These are phyloP conservation scores for Pelochelys cantorii DNA, from an alignment of 2,797 vertebrate species.

Conservation along the genomic window DNA sequence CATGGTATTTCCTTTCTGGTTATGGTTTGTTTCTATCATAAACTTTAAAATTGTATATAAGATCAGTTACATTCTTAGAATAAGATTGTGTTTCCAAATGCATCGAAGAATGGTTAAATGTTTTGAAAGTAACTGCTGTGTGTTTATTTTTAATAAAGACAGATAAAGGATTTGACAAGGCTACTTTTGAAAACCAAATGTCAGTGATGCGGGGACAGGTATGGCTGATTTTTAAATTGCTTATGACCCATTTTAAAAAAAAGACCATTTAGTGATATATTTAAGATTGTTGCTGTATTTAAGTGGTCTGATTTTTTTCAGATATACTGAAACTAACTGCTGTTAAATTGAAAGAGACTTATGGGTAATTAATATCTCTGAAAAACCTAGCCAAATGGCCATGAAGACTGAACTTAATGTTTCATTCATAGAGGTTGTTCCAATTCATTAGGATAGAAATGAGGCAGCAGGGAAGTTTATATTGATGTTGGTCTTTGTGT, in stretches of 20 bases:
- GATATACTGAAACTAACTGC: neutral
- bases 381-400: neutral
- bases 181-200: conserved; percentile 97
- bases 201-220: conserved; percentile 99
- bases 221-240: conserved; percentile 63
- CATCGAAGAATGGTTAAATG: neutral
- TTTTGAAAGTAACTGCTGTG: neutral
- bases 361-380: neutral
- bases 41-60: neutral
- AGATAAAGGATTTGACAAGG: conserved; percentile 95
- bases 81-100: neutral
- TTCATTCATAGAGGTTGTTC: neutral
- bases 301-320: neutral
- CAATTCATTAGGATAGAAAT: neutral
- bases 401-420: neutral
- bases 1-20: neutral
- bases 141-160: conserved; percentile 78
- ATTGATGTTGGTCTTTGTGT: neutral
- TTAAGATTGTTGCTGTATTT: neutral
- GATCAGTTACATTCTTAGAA: neutral
- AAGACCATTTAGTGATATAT: neutral
- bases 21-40: neutral
- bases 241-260: neutral
- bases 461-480: neutral
- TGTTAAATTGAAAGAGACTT: neutral